Base-by-base conservation (phyloP, 2,797 vertebrate species). In the Cheracebus regulus region DNA sequence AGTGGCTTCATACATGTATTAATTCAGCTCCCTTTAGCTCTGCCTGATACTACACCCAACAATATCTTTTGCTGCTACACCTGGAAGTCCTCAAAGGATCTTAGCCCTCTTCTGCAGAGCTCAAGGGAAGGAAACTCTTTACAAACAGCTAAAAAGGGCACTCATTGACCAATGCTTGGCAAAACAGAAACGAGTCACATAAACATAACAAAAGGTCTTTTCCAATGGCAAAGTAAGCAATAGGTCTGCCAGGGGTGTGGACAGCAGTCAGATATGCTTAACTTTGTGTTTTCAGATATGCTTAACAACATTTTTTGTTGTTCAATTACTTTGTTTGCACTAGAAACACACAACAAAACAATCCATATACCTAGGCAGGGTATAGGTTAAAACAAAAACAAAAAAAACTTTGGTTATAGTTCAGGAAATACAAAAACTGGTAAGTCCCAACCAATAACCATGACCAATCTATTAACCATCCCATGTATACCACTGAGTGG, bases 271-370 rank as follows among this genome's bases (percentile, higher is more conserved):
- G 55, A 48, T 50, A 28, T 13, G 57, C 44, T 79, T 58, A 39
- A 50, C 11, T 28, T 58, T 2, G 17, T 22, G 30, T 39, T 39
- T 36, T 64, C 70, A 48, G 55, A 48, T 50, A 28, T 13, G 57
- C 44, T 79, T 58, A 39, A 50, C 11, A 12, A 26, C 30, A 30
- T 73, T 8, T 36, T 36, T 28, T 82, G 81, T 39, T 33, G 33
- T 73, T 93, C 46, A 8, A 28, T 94, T 58, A 88, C 61, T 83
- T 50, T 92, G n/a, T 73, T 28, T 67, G 52, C 20, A 55, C 50
- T 41, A 14, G 72, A 92, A 91, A 88, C 67, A 89, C 50, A 92
- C 80, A 64, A 64, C 48, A 83, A 92, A 95, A 61, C 10, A 64
- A 93, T 24, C 20, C 41, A 70, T 20, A 84, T 24, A 44, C 70